Evolutionary conservation across 2,113 vertebrate species (phyloP), one percentile per base, ranked within the genome.

Genomic region (Microcebus lehilahytsara): DNA sequence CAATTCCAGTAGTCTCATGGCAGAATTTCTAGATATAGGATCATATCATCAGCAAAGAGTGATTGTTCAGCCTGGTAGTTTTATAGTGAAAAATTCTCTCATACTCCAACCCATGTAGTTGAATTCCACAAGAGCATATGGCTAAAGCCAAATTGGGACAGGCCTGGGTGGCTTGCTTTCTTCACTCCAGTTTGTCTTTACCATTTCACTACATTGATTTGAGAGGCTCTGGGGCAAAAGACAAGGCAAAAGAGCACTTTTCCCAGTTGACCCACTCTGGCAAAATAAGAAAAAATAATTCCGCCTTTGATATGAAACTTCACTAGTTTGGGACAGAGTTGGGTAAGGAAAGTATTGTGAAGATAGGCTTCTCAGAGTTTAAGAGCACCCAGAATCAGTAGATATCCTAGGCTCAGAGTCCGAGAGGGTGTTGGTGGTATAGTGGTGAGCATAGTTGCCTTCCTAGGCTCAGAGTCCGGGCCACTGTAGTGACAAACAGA

Each of bases 1-100:
- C 16, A 19, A 56, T 19, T 56, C 53, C 53, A 56, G 53, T 56
- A 56, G 17, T 56, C 53, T 56, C 53, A 56, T 56, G 53, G 53
- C 53, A 56, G 53, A 56, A 56, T 19, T 56, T 56, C 53, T 56
- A 56, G 17, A 56, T 17, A 56, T 56, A 56, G 53, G 53, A 56
- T 56, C 17, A 4, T 56, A 56, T 56, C 17, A 6, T 56, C 53
- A 56, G 53, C 53, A 56, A 56, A 56, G 53, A 56, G 53, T 6
- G 17, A 56, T 56, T 56, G 5, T 56, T 56, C 53, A 56, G 53
- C 53, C 17, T 56, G 53, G 53, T 17, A 56, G 53, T 56, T 56
- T 95, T 72, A 85, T 49, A 77, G 62, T 66, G 93, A 87, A 71
- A 93, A 86, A 37, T 56, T 96, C 67, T 89, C 7, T 40, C 49